Conservation (phyloP, 2,888 invertebrate genomes). For the Choristoneura rosaceana region DNA sequence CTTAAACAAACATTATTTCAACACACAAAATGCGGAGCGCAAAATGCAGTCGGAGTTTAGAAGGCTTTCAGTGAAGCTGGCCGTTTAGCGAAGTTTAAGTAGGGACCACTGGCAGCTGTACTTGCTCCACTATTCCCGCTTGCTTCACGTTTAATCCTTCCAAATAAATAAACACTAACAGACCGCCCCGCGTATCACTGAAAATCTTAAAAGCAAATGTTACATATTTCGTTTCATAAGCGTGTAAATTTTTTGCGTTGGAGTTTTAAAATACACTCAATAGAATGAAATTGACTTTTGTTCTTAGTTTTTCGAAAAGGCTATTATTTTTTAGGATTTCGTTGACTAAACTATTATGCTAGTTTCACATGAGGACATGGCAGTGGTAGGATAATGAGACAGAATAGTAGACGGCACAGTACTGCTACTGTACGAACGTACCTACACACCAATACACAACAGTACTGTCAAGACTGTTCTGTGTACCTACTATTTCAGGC, state of each 20-base stretch:
- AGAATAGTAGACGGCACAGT: no score
- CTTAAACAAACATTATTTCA: slow-evolving; percentile 62
- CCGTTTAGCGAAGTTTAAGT: slow-evolving; percentile 80
- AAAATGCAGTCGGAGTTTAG: slow-evolving; percentile 69
- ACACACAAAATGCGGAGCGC: slow-evolving; percentile 62
- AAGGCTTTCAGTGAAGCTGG: slow-evolving; percentile 72
- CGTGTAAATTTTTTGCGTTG: slow-evolving; percentile 43
- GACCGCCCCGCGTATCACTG: slow-evolving; percentile 63
- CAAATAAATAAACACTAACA: slow-evolving; percentile 74
- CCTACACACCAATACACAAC: no score
- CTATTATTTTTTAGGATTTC: no score
- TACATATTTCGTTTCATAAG: slow-evolving; percentile 56
- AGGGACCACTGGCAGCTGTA: slow-evolving; percentile 59
- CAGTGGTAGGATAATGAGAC: no score
- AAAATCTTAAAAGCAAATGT: slow-evolving; percentile 69
- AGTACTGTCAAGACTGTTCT: no score
- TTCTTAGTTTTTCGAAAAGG: no score
- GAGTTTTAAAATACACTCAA: not conserved
- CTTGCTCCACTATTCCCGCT: slow-evolving; percentile 62
- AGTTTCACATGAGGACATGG: no score
- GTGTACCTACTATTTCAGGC: no score
- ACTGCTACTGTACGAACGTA: no score
- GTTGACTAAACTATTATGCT: no score
- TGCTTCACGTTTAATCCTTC: slow-evolving; percentile 70
- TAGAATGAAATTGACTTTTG: not conserved